Evolutionary conservation across 2,797 vertebrate species (phyloP).

Genomic region (Catharus ustulatus): DNA sequence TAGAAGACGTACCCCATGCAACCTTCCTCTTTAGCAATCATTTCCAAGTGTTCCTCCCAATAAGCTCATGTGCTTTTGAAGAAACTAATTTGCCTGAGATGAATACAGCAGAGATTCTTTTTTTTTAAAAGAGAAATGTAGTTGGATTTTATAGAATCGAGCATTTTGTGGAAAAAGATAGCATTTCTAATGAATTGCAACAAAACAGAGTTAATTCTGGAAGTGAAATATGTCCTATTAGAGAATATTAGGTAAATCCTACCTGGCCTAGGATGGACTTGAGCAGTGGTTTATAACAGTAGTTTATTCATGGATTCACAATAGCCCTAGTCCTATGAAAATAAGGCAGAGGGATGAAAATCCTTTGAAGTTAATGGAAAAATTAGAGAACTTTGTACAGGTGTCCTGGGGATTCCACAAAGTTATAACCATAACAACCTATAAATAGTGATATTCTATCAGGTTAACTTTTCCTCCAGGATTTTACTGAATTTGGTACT

Average conservation of each 20-base stretch:
- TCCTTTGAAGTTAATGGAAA: neutral
- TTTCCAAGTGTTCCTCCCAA: slow-evolving; percentile 71
- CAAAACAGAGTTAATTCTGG: neutral
- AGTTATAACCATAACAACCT: neutral
- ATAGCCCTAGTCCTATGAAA: neutral
- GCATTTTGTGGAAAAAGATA: neutral
- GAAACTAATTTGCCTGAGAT: slow-evolving; percentile 74
- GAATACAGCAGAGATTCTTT: neutral
- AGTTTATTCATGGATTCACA: neutral
- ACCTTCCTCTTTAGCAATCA: slow-evolving; percentile 74
- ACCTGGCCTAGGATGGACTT: neutral
- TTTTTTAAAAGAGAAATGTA: neutral
- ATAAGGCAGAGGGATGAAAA: neutral
- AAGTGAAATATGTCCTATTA: neutral
- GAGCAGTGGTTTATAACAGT: neutral
- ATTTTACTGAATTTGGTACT: neutral
- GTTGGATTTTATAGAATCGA: slow-evolving; percentile 35
- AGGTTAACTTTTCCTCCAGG: neutral
- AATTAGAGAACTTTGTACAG: neutral
- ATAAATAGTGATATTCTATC: neutral
- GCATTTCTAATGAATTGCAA: neutral
- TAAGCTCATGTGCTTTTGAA: slow-evolving; percentile 43
- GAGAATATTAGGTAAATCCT: neutral
- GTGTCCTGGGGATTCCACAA: neutral
- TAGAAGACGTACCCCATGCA: slow-evolving; percentile 71